phyloP scores from a whole-genome alignment of 2,888 invertebrate genomes.

The Sarcophaga carnaria region DNA sequence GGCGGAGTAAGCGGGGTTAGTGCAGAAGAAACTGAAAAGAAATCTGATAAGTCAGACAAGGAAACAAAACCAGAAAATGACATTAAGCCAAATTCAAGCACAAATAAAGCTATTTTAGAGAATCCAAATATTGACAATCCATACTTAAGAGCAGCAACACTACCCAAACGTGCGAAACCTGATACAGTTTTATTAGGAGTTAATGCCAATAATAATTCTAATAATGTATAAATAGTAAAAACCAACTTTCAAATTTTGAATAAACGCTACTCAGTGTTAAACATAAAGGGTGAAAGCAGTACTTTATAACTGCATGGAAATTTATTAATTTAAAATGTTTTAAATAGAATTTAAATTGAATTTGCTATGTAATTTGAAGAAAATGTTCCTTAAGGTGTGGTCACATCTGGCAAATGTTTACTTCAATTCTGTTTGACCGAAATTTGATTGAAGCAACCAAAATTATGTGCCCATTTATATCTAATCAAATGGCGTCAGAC shows the following conservation, averaged over 20 bases:
- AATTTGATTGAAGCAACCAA: no score
- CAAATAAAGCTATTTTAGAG: conserved; percentile 81
- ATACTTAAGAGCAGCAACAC: conserved; percentile 84
- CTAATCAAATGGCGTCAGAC: no score
- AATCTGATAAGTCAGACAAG: conserved; percentile 79
- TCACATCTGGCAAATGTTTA: no score
- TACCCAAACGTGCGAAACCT: conserved; percentile 79
- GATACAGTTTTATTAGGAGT: conserved; percentile 70
- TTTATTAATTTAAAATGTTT: no score
- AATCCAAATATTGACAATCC: conserved; percentile 88
- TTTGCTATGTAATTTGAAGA: no score
- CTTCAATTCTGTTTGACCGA: no score
- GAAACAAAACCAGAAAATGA: conserved; percentile 80
- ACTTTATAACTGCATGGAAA: no score
- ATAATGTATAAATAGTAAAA: neutral
- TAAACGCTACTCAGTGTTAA: no score
- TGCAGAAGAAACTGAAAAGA: conserved; percentile 77
- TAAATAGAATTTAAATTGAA: no score
- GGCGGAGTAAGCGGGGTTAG: conserved; percentile 79
- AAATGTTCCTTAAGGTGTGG: no score
- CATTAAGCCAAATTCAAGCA: conserved; percentile 81
- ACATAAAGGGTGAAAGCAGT: no score
- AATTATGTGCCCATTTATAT: no score
- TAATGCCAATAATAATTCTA: conserved; percentile 2
- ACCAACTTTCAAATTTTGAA: neutral